phyloP scores from a whole-genome alignment of 2,113 vertebrate species.

The Raja brachyura region DNA sequence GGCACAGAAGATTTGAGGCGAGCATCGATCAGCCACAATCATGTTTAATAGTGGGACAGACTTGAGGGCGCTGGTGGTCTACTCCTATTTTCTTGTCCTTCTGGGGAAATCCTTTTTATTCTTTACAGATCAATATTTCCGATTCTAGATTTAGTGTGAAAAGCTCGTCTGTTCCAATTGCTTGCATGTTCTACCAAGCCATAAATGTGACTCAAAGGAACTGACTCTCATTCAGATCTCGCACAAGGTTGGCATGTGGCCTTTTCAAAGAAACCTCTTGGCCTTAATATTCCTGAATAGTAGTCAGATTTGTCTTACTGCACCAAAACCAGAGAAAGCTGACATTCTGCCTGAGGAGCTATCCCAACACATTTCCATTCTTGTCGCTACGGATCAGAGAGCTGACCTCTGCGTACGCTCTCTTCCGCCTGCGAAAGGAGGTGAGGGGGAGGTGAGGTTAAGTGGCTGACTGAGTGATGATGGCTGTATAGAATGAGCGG shows the following conservation, averaged over 20 bases:
- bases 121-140: neutral
- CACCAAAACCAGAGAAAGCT: slow-evolving; percentile 48
- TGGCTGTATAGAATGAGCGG: slow-evolving; percentile 46
- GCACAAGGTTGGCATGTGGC: slow-evolving; percentile 29
- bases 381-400: slow-evolving; percentile 57
- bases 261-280: slow-evolving; percentile 41
- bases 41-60: no score
- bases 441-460: no score
- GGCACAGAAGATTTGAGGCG: no score
- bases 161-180: neutral
- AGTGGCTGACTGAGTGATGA: slow-evolving; percentile 43
- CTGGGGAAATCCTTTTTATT: neutral
- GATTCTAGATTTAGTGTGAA: neutral
- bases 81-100: no score
- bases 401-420: slow-evolving; percentile 53
- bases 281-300: slow-evolving; percentile 41
- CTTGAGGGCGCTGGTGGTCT: no score
- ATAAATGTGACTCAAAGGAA: neutral
- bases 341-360: slow-evolving; percentile 52
- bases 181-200: neutral
- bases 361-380: slow-evolving; percentile 49
- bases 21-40: no score
- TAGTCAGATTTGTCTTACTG: slow-evolving; percentile 44
- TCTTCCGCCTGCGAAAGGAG: slow-evolving; percentile 39
- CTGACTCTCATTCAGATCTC: slow-evolving; percentile 17